Evolutionary conservation across 2,888 invertebrate species (phyloP), one percentile per base, ranked within the genome.

Genomic region (Phortica magna): DNA sequence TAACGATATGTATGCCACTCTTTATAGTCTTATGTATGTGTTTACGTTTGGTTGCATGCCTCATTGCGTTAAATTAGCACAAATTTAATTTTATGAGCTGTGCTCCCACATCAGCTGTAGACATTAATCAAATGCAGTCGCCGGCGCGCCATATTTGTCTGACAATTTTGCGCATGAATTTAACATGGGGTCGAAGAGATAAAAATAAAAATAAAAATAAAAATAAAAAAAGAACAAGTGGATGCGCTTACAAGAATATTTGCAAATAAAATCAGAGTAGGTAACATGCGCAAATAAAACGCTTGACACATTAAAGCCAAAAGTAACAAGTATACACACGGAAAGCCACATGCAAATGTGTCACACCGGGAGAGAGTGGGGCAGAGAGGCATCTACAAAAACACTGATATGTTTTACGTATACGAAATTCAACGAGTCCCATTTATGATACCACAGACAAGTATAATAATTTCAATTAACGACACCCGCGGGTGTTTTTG

Each of bases 401-500:
- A 61, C 22, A 5, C 61, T 17, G 5, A 61, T 22, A 19, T 22
- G 73, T 80, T 82, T 82, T 83, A 86, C 85, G 86, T 86, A 85
- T 85, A 22, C 22, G 61, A 87, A 85, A 85, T 85, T 84, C 84
- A 85, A 85, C 85, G 85, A 85, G 87, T 87, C 85, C 81, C 87
- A 87, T 85, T 85, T 85, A 85, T 85, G 85, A 86, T 85, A 85
- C 85, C 85, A 85, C 85, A 86, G 85, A 84, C 85, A 85, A 85
- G 85, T 85, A 87, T 87, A 85, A 85, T 85, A 85, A 85, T 85
- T 85, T 85, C 85, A 85, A 85, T 85, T 85, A 85, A 85, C 85
- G 87, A 85, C 87, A 85, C 85, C 85, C 87, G 77, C 84, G 85
- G 83, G 87, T 87, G 84, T 86, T 81, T 87, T 84, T 84, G 81